Evolutionary conservation across 2,888 invertebrate genomes (phyloP).

Genomic region (Ectemnius continuus): DNA sequence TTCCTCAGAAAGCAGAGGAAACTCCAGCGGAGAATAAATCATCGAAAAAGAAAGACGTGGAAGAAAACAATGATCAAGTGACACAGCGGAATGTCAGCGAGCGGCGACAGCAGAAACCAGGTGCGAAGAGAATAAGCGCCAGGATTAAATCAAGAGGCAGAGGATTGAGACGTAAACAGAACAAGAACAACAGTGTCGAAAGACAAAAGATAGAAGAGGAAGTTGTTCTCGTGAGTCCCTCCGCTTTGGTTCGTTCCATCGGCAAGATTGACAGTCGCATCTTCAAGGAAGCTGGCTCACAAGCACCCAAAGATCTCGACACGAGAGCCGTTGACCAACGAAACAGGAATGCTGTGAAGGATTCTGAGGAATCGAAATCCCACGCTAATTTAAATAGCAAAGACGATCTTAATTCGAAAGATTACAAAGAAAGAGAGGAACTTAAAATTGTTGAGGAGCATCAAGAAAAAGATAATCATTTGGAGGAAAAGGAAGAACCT

Average conservation of each 20-base stretch:
- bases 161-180: constrained; percentile 24
- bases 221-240: background rate
- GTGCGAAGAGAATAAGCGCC: constrained; percentile 36
- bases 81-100: background rate
- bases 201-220: background rate
- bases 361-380: constrained; percentile 25
- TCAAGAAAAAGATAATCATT: no score
- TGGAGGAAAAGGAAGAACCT: no score
- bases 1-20: background rate
- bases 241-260: constrained; percentile 11
- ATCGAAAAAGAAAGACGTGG: background rate
- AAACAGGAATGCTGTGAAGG: constrained; percentile 36
- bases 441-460: background rate
- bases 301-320: constrained; percentile 57
- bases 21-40: background rate
- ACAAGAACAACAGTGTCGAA: background rate
- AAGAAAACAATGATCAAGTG: background rate
- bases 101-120: constrained; percentile 15
- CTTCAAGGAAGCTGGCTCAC: constrained; percentile 54
- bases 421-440: background rate
- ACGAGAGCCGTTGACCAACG: constrained; percentile 44
- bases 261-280: constrained; percentile 51
- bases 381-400: background rate
- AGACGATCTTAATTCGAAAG: background rate
- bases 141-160: constrained; percentile 41